Evolutionary conservation across 2,888 invertebrate species (phyloP).

Genomic region (Drosophila koepferae): DNA sequence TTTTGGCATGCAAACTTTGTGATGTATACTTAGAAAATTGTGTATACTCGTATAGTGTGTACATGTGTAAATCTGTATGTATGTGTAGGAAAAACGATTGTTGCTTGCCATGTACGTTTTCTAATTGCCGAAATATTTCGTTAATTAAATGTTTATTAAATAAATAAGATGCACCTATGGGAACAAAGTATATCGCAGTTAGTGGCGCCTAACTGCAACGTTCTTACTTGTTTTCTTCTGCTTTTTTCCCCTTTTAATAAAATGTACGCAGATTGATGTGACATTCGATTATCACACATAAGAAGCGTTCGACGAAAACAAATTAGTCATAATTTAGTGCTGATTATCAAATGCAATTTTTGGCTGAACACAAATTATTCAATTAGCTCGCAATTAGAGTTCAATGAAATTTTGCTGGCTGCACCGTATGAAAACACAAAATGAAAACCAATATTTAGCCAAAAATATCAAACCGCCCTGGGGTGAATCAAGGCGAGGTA

Average conservation of each 20-base stretch:
- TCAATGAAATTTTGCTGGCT: slow-evolving; percentile 26
- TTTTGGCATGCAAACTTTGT: too few relatives aligned
- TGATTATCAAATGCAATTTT: slow-evolving; percentile 9
- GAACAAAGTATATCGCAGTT: too few relatives aligned
- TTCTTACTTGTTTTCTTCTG: too few relatives aligned
- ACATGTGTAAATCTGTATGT: too few relatives aligned
- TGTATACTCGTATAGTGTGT: too few relatives aligned
- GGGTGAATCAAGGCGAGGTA: not conserved
- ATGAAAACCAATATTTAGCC: slow-evolving; percentile 26
- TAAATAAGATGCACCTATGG: too few relatives aligned
- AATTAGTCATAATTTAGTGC: slow-evolving; percentile 9
- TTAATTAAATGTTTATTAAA: too few relatives aligned
- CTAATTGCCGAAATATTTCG: too few relatives aligned
- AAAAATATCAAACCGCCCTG: not conserved
- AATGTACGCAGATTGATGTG: slow-evolving; percentile 38
- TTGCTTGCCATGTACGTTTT: too few relatives aligned
- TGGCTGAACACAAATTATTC: slow-evolving; percentile 33
- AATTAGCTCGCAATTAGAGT: slow-evolving; percentile 41
- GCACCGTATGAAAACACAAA: slow-evolving; percentile 2
- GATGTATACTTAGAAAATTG: too few relatives aligned
- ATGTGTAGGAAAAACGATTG: too few relatives aligned
- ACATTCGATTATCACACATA: slow-evolving; percentile 20
- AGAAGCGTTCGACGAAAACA: not conserved
- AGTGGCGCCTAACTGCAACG: too few relatives aligned
- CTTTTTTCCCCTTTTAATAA: slow-evolving; percentile 39